Percentiles rank a stretch among this genome's conserved stretches.
Conservation (phyloP, 2,888 invertebrate species). For the Orthosia gothica region DNA sequence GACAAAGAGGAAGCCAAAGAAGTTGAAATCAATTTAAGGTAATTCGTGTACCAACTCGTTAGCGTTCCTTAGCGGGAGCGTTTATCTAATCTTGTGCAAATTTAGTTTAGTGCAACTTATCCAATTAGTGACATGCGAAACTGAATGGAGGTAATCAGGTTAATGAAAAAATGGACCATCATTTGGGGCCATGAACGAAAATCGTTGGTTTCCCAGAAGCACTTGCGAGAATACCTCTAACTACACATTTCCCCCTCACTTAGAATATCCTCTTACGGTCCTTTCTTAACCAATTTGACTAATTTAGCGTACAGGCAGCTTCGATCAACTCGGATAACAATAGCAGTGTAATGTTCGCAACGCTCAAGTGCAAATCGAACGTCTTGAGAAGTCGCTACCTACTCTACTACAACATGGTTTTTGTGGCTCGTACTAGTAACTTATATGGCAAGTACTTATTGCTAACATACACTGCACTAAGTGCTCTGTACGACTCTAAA, state of each 20-base stretch:
- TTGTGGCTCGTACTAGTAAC: not conserved
- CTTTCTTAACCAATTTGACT: slow-evolving; percentile 62
- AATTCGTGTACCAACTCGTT: slow-evolving; percentile 63
- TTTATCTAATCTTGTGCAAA: slow-evolving; percentile 71
- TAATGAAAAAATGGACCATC: slow-evolving; percentile 72
- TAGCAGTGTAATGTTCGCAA: slow-evolving; percentile 20
- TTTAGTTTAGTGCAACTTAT: slow-evolving; percentile 76
- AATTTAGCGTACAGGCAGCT: slow-evolving; percentile 37
- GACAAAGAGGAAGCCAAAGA: slow-evolving; percentile 74
- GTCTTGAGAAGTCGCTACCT: slow-evolving; percentile 9
- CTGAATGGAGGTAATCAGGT: slow-evolving; percentile 67
- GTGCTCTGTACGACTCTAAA: slow-evolving; percentile 4
- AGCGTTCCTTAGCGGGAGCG: slow-evolving; percentile 48
- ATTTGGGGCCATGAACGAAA: slow-evolving; percentile 10
- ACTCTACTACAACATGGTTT: slow-evolving; percentile 4
- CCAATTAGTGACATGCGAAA: slow-evolving; percentile 76
- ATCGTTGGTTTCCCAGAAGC: slow-evolving; percentile 35
- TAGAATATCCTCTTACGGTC: slow-evolving; percentile 47
- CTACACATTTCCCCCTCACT: slow-evolving; percentile 54
- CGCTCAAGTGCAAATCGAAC: slow-evolving; percentile 42
- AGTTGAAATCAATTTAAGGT: slow-evolving; percentile 81
- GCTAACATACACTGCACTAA: slow-evolving; percentile 5
- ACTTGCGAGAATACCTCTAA: slow-evolving; percentile 41
- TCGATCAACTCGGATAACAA: slow-evolving; percentile 40
- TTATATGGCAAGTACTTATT: slow-evolving; percentile 20